Conservation (phyloP, 2,888 invertebrate genomes). For the Timema podura region DNA sequence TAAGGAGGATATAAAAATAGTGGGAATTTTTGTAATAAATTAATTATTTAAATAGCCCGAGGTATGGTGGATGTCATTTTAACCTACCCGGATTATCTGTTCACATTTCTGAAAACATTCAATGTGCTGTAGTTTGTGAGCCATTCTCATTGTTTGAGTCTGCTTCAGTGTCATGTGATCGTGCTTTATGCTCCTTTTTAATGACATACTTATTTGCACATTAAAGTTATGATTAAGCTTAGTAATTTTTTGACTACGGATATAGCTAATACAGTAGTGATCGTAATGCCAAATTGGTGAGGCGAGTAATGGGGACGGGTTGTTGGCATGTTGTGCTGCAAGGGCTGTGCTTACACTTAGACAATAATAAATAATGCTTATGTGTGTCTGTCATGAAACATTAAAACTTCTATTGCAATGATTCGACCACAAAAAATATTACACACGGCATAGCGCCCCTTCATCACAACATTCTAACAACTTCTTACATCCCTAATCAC, state of each 20-base stretch:
- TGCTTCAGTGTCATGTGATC: constrained; percentile 33
- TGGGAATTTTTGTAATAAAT: too few relatives aligned
- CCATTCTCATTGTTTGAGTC: constrained; percentile 20
- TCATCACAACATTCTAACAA: constrained; percentile 51
- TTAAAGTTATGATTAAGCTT: constrained; percentile 30
- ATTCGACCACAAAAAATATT: too few relatives aligned
- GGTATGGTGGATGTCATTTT: too few relatives aligned
- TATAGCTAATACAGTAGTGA: background rate
- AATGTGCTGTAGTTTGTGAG: constrained; percentile 24
- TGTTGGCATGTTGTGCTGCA: constrained; percentile 50
- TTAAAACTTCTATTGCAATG: too few relatives aligned
- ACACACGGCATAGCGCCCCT: constrained; percentile 24
- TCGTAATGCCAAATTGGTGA: too few relatives aligned
- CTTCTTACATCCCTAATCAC: constrained; percentile 36
- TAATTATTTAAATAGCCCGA: too few relatives aligned
- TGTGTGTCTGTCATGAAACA: constrained; percentile 26
- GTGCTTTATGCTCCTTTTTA: constrained; percentile 33
- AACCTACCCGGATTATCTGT: too few relatives aligned
- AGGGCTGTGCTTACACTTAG: constrained; percentile 37
- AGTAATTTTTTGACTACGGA: constrained; percentile 18
- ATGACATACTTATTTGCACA: constrained; percentile 31
- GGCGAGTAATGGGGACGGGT: constrained; percentile 38
- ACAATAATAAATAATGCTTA: background rate
- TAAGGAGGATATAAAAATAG: too few relatives aligned
- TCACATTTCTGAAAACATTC: too few relatives aligned